Conservation (phyloP, 2,113 vertebrate genomes). For the Percopsis transmontana region DNA sequence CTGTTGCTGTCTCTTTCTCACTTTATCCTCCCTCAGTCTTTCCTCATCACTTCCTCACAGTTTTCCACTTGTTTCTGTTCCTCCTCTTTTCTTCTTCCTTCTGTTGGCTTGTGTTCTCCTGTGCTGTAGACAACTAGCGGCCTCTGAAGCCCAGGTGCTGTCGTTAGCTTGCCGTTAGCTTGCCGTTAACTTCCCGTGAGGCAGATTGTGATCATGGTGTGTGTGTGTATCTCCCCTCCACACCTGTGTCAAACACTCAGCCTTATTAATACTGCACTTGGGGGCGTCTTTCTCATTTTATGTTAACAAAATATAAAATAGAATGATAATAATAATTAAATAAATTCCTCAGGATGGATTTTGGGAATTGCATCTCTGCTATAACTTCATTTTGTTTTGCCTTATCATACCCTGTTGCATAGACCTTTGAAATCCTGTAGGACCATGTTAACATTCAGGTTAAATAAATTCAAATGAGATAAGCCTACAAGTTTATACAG, state of each 20-base stretch:
- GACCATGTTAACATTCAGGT: too few relatives aligned
- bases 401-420: too few relatives aligned
- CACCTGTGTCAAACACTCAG: slow-evolving; percentile 4
- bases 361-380: too few relatives aligned
- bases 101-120: neutral
- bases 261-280: neutral
- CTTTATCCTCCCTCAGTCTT: neutral
- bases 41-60: neutral
- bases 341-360: too few relatives aligned
- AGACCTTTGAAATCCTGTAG: too few relatives aligned
- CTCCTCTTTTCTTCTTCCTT: neutral
- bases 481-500: too few relatives aligned
- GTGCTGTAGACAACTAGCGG: too few relatives aligned
- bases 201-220: neutral
- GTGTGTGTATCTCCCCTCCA: slow-evolving; percentile 5
- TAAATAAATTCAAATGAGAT: too few relatives aligned
- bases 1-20: neutral
- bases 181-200: too few relatives aligned
- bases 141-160: neutral
- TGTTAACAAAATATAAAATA: too few relatives aligned
- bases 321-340: too few relatives aligned
- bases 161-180: neutral
- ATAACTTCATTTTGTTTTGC: too few relatives aligned
- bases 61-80: neutral
- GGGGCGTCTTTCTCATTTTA: neutral